Evolutionary conservation across 23 tunicate genomes (phyloP).

Genomic region (Styela plicata): DNA sequence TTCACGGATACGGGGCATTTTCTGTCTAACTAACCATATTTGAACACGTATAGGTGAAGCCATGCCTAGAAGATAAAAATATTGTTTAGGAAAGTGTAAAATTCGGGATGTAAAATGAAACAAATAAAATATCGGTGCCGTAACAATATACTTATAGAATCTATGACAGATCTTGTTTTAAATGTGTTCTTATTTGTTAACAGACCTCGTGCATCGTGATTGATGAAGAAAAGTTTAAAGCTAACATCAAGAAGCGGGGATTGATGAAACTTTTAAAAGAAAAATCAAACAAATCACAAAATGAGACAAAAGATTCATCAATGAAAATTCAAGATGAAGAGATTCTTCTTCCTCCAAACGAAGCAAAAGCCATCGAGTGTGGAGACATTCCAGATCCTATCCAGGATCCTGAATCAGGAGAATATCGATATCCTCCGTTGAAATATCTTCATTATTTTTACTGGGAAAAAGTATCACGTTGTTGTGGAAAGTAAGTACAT

Average conservation of each 20-base stretch:
- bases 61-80: too few species aligned
- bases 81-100: too few species aligned
- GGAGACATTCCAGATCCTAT: constrained; percentile 8
- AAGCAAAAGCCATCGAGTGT: constrained; percentile 4
- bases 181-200: too few species aligned
- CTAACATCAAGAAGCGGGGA: neutral
- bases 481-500: constrained; percentile 11
- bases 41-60: too few species aligned
- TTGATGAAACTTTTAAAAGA: neutral
- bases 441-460: constrained; percentile 13
- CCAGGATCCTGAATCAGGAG: neutral
- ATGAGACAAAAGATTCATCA: neutral
- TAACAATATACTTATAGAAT: too few species aligned
- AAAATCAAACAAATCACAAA: neutral
- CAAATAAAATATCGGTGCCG: too few species aligned
- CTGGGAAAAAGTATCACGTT: constrained; percentile 5
- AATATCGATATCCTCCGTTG: constrained; percentile 1
- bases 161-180: too few species aligned
- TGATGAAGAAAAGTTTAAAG: neutral
- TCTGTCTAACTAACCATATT: too few species aligned
- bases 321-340: neutral
- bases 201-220: constrained; percentile 10
- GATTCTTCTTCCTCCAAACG: neutral
- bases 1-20: too few species aligned
- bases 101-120: too few species aligned